Base-by-base conservation (phyloP, 2,888 invertebrate species). In the Caenorhabditis sp. region DNA sequence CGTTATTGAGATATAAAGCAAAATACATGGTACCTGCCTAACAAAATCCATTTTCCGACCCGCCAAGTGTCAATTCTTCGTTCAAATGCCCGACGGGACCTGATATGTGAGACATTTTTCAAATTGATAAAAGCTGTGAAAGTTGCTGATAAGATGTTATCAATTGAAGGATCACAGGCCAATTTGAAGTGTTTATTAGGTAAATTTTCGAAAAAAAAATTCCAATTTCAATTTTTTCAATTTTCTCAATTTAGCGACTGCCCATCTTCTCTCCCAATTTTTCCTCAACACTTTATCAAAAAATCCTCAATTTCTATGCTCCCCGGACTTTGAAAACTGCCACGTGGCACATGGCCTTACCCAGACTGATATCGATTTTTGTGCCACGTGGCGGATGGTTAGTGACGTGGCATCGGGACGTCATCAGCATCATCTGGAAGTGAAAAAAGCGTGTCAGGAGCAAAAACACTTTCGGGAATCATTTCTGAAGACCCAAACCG, bases 391-490 rank as follows among this genome's bases (percentile, higher is more conserved):
- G 53, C 51, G 76, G 50, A 32, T 67, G 32, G 53, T 76, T 0
- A 61, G 53, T 20, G 53, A 51, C 22, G 61, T 51, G 20, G 76
- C 67, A 22, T 44, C 44, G 5, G 4, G 9, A n/a, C 62, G 53
- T 53, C 55, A 76, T 37, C 44, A 50, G n/a, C 61, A 70, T 40
- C 81, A 67, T n/a, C 0, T 67, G 35, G 76, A 81, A 28, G 65
- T 76, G 3, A 81, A 71, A 24, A 50, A 28, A 24, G 69, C 81
- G 18, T 76, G 76, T 67, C 76, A 71, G 24, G 81, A 81, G 26
- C 81, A 81, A 40, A 81, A 81, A n/a, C 76, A 70, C 22, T 81
- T 81, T 32, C 44, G 81, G 4, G 81, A 81, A 13, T 81, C 81
- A 2, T 81, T 81, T 51, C 47, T 81, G 18, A 81, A 81, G 28